A percentile compares a stretch with the other conserved stretches of the same genome.
phyloP scores from a whole-genome alignment of 2,797 vertebrate genomes.

The Rhinichthys osculus region DNA sequence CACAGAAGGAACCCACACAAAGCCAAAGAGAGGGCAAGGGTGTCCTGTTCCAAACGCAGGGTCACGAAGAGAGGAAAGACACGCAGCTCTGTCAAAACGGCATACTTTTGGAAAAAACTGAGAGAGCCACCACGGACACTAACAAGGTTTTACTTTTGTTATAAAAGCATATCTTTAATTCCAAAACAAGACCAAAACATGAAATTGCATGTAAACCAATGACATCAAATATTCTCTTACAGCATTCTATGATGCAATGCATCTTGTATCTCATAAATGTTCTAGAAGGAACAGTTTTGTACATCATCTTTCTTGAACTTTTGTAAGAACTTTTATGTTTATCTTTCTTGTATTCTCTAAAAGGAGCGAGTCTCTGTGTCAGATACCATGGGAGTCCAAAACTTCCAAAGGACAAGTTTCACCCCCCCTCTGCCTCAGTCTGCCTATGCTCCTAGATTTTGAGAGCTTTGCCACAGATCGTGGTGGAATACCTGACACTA shows the following conservation, averaged over 20 bases:
- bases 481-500: slow-evolving; percentile 63
- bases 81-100: slow-evolving; percentile 54
- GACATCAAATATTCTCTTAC: background rate
- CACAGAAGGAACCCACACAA: slow-evolving; percentile 10
- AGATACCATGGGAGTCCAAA: slow-evolving; percentile 19
- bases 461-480: slow-evolving; percentile 62
- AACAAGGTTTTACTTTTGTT: slow-evolving; percentile 64
- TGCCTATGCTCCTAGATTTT: slow-evolving; percentile 71
- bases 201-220: background rate
- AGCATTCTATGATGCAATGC: background rate
- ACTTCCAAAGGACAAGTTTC: slow-evolving; percentile 25
- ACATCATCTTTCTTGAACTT: background rate
- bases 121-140: slow-evolving; percentile 60
- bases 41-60: slow-evolving; percentile 18
- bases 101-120: slow-evolving; percentile 64
- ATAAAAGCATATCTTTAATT: background rate
- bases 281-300: background rate
- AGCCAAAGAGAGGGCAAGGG: background rate
- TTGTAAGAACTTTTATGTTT: background rate
- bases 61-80: slow-evolving; percentile 51
- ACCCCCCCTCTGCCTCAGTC: slow-evolving; percentile 62
- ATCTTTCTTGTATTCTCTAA: slow-evolving; percentile 29
- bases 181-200: background rate
- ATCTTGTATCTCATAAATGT: background rate
- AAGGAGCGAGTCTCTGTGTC: slow-evolving; percentile 57